A percentile compares a stretch with the other conserved stretches of the same genome.
Conservation (phyloP, 2,888 invertebrate species). For the Automeris io region DNA sequence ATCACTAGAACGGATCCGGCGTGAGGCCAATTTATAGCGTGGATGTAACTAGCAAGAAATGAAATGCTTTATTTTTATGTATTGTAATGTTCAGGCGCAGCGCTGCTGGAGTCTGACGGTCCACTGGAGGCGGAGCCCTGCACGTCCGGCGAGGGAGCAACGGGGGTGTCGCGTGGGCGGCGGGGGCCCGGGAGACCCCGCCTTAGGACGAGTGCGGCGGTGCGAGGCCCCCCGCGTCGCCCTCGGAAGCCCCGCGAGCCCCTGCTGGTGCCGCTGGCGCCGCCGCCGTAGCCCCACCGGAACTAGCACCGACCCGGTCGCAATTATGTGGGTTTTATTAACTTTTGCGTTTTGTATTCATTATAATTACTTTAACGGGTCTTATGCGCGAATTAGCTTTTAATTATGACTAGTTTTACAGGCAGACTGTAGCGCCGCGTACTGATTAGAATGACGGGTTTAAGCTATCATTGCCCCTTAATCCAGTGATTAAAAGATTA, state of each 20-base stretch:
- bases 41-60: no score
- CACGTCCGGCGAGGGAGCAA: conserved; percentile 8
- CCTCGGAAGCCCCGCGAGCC: conserved; percentile 59
- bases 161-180: conserved; percentile 29
- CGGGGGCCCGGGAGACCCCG: conserved; percentile 46
- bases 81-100: conserved; percentile 39
- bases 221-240: conserved; percentile 29
- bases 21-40: no score
- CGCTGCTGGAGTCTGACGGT: conserved; percentile 49
- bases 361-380: no score
- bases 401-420: no score
- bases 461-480: no score
- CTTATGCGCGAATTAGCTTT: no score
- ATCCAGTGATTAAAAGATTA: no score
- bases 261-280: conserved; percentile 72
- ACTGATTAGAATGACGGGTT: no score
- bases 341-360: not conserved
- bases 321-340: not conserved
- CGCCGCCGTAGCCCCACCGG: conserved; percentile 43
- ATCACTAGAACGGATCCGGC: no score
- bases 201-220: conserved; percentile 24
- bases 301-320: not conserved
- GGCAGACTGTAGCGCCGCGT: no score
- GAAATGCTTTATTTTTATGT: no score
- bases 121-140: conserved; percentile 39